Conservation (phyloP, 2,888 invertebrate species). For the Vanessa cardui region DNA sequence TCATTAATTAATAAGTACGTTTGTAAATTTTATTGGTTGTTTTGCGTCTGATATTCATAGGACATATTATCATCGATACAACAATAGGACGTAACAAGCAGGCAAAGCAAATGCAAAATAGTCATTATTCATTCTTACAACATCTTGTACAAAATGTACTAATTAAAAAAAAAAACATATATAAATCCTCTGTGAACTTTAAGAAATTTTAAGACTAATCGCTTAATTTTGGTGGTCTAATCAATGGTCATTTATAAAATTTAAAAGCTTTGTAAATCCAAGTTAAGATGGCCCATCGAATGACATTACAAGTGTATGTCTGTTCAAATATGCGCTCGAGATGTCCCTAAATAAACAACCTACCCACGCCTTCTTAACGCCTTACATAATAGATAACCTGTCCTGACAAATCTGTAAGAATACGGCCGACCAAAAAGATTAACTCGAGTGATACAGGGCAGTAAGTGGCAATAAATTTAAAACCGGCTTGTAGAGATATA, state of each 20-base stretch:
- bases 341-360: slow-evolving; percentile 69
- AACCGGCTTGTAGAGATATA: slow-evolving; percentile 30
- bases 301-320: slow-evolving; percentile 22
- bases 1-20: too few relatives aligned
- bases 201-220: slow-evolving; percentile 3
- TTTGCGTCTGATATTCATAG: too few relatives aligned
- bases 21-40: too few relatives aligned
- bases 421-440: slow-evolving; percentile 66
- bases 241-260: slow-evolving; percentile 1
- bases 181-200: too few relatives aligned
- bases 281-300: slow-evolving; percentile 24
- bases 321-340: slow-evolving; percentile 25
- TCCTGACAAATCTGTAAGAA: slow-evolving; percentile 67
- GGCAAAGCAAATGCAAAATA: too few relatives aligned
- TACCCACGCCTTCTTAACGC: slow-evolving; percentile 69
- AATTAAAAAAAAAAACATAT: too few relatives aligned
- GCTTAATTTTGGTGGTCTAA: not conserved
- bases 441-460: slow-evolving; percentile 52
- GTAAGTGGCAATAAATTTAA: slow-evolving; percentile 52
- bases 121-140: too few relatives aligned
- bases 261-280: slow-evolving; percentile 13
- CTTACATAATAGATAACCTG: slow-evolving; percentile 64
- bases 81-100: too few relatives aligned
- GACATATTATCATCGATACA: too few relatives aligned
- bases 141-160: too few relatives aligned